phyloP scores from a whole-genome alignment of 2,888 invertebrate species.

The Diloba caeruleocephala region DNA sequence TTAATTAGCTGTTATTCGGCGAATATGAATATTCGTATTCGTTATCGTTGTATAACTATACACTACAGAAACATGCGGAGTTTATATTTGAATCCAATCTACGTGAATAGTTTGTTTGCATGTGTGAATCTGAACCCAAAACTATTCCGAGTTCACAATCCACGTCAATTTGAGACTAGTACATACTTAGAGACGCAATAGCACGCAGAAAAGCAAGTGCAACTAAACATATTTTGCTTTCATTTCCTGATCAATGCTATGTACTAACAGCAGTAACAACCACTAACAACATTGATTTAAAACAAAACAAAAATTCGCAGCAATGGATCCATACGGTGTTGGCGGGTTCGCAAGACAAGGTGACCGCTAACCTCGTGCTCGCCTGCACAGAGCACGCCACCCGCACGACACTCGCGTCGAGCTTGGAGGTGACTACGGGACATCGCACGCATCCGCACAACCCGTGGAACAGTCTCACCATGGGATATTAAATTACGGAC shows the following conservation, averaged over 20 bases:
- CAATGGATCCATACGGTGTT: conserved; percentile 80
- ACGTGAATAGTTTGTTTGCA: too few species aligned
- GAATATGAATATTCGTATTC: too few species aligned
- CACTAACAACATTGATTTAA: background rate
- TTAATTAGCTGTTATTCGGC: too few species aligned
- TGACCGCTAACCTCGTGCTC: conserved; percentile 68
- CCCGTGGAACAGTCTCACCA: background rate
- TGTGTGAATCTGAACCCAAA: too few species aligned
- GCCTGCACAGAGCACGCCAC: conserved; percentile 31
- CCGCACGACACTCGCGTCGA: background rate
- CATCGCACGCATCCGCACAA: conserved; percentile 18
- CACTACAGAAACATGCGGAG: too few species aligned
- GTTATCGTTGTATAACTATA: too few species aligned
- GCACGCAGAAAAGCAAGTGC: too few species aligned
- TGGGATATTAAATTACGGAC: background rate
- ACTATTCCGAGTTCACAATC: too few species aligned
- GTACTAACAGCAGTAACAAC: background rate
- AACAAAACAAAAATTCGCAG: conserved; percentile 54
- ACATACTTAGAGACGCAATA: too few species aligned
- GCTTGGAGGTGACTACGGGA: conserved; percentile 36
- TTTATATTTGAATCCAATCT: too few species aligned
- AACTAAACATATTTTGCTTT: conserved; percentile 17
- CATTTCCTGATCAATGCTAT: background rate
- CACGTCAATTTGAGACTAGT: too few species aligned
- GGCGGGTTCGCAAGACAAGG: conserved; percentile 72